Evolutionary conservation across 2,113 vertebrate genomes (phyloP), one percentile per base, ranked within the genome.

Genomic region (Desmodus rotundus): DNA sequence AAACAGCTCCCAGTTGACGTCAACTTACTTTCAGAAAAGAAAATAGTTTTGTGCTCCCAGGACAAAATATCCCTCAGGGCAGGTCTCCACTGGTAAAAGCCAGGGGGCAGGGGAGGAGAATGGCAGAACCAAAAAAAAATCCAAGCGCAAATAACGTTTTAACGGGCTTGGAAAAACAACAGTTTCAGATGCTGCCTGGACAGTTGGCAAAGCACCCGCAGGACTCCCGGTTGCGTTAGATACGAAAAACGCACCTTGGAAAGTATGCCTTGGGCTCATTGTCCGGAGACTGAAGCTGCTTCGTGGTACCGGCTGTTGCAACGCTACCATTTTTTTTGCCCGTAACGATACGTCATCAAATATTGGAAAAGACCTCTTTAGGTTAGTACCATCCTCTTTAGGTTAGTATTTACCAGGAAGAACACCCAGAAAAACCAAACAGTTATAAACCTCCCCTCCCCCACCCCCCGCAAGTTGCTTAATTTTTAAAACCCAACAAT

Each of bases 1-100:
- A 98, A 98, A 96, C 97, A 97, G 97, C 95, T 97, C 89, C 92
- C 95, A 89, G 97, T 97, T 98, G 97, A 98, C 97, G 97, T 98
- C 97, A 98, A 98, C 95, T 82, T 95, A 97, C 95, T 97, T 98
- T 96, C 97, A 98, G 96, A 96, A 98, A 97, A 95, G 97, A 98
- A 97, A 97, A 98, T 97, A 96, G 88, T 97, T 96, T 91, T 97
- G 92, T 95, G 85, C 95, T 98, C 96, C 88, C 88, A 76, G 97
- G 96, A 98, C 97, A 96, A 97, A 96, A 95, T 94, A 58, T 22
- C 92, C 97, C 91, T 74, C 68, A 91, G 92, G 96, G 96, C 97
- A 97, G 96, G 96, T 97, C 96, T 95, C 90, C 93, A 96, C 92
- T 92, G 91, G 96, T 91, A 97, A 70, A 96, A 88, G 72, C 81